A percentile compares a stretch with the other conserved stretches of the same genome.
Evolutionary conservation across 2,888 invertebrate genomes (phyloP).

Genomic region (Patella depressa): DNA sequence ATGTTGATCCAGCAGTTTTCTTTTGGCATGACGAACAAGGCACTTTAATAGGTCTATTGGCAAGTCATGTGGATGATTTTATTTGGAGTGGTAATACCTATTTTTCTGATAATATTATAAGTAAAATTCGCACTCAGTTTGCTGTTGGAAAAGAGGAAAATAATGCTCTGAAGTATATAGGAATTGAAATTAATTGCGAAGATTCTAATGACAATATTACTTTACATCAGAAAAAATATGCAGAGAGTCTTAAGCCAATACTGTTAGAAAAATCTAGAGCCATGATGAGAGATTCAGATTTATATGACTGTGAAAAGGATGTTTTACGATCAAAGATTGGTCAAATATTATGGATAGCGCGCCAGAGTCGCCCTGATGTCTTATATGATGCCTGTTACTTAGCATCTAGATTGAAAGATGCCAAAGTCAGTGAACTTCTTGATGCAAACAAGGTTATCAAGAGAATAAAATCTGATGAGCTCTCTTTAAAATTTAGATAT

Average conservation of each 20-base stretch:
- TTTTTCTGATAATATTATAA: constrained; percentile 20
- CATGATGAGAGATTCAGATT: not conserved
- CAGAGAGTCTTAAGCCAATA: constrained; percentile 5
- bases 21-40: constrained; percentile 8
- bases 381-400: not conserved
- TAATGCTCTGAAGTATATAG: constrained; percentile 18
- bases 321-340: constrained; percentile 10
- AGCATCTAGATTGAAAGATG: not conserved
- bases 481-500: not conserved
- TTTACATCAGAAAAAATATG: not conserved
- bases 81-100: constrained; percentile 17
- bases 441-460: constrained; percentile 22
- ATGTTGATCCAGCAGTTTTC: constrained; percentile 16
- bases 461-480: constrained; percentile 16
- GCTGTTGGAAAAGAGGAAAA: constrained; percentile 21
- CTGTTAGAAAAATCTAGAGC: not conserved
- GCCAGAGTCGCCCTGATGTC: constrained; percentile 1
- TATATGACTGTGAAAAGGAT: constrained; percentile 3
- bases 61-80: constrained; percentile 28
- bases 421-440: constrained; percentile 4
- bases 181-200: constrained; percentile 13
- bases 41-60: constrained; percentile 15
- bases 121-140: constrained; percentile 13
- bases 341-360: constrained; percentile 14
- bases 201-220: constrained; percentile 3